These are phyloP conservation scores for Tenthredo scrophulariae DNA, from an alignment of 2,888 invertebrate genomes.

Conservation along the genomic window DNA sequence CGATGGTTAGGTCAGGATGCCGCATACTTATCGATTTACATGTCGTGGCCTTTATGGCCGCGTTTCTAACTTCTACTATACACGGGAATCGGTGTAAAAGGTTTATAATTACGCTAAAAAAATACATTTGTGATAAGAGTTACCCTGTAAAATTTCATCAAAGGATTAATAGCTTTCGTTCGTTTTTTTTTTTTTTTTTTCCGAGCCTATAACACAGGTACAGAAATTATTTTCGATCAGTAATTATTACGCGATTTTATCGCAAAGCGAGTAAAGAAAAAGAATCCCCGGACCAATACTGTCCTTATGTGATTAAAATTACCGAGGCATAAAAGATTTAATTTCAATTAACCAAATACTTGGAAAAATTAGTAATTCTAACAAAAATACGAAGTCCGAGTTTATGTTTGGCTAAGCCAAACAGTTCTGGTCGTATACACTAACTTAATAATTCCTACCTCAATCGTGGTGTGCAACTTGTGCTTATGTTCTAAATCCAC, in stretches of 20 bases:
- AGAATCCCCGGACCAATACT: too few species aligned
- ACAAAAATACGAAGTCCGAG: neutral
- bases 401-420: neutral
- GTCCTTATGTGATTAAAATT: too few species aligned
- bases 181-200: neutral
- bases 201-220: neutral
- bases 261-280: too few species aligned
- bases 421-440: neutral
- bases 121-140: conserved; percentile 3
- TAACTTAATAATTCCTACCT: neutral
- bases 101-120: conserved; percentile 3
- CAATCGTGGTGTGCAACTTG: neutral
- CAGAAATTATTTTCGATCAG: neutral
- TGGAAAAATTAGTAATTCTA: neutral
- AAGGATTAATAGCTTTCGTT: conserved; percentile 6
- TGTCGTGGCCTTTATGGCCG: conserved; percentile 2
- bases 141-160: neutral
- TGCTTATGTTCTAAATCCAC: neutral
- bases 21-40: conserved; percentile 35
- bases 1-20: conserved; percentile 30
- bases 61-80: neutral
- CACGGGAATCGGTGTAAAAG: conserved; percentile 15
- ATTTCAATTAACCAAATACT: neutral
- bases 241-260: neutral
- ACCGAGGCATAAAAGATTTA: neutral